A percentile compares a stretch with the other conserved stretches of the same genome.
Evolutionary conservation across 2,888 invertebrate species (phyloP).

Genomic region (Adelognathus sp.): DNA sequence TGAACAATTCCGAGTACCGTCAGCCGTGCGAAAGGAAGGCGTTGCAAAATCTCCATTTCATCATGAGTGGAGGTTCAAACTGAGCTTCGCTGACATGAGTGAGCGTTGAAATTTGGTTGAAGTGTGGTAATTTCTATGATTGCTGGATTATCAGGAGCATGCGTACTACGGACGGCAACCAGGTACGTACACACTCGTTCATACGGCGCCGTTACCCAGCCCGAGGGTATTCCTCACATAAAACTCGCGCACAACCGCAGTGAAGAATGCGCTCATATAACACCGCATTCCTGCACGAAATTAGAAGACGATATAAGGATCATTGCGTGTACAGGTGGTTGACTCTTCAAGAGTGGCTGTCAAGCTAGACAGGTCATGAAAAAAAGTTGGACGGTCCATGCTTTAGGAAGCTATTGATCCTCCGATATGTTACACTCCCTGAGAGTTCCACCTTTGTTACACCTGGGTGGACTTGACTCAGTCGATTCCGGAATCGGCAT

Average conservation of each 20-base stretch:
- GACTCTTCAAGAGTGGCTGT: too few species aligned
- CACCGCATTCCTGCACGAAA: too few species aligned
- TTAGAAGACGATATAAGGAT: too few species aligned
- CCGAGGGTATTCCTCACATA: background rate
- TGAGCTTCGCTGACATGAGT: background rate
- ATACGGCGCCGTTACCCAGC: background rate
- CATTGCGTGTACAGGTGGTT: too few species aligned
- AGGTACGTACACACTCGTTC: slow-evolving; percentile 26
- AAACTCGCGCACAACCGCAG: background rate
- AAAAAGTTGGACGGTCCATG: too few species aligned
- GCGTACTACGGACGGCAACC: slow-evolving; percentile 41
- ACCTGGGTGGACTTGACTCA: too few species aligned
- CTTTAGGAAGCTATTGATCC: too few species aligned
- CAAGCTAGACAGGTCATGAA: too few species aligned
- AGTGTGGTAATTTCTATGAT: background rate
- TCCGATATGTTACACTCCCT: too few species aligned
- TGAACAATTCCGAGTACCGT: slow-evolving; percentile 5
- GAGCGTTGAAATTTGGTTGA: background rate
- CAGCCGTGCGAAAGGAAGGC: background rate
- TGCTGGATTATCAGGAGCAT: slow-evolving; percentile 25
- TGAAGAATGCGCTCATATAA: background rate
- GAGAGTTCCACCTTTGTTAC: too few species aligned
- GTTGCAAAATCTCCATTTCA: background rate
- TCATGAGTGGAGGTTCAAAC: background rate
- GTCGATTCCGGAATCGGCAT: too few species aligned